phyloP scores from a whole-genome alignment of 2,888 invertebrate genomes.

The Stenoptilia bipunctidactyla region DNA sequence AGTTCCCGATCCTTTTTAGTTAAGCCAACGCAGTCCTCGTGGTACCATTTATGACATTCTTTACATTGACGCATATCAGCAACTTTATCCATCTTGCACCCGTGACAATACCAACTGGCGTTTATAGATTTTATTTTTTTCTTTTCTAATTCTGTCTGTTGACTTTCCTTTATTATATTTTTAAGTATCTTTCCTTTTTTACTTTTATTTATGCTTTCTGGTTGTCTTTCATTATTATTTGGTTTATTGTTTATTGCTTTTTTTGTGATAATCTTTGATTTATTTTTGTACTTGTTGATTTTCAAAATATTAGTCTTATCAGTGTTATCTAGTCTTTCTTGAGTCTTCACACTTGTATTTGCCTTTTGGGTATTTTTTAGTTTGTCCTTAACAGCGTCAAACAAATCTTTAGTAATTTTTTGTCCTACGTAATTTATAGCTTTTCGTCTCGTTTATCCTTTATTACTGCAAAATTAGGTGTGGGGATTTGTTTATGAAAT shows the following conservation, averaged over 20 bases:
- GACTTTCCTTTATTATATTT: not conserved
- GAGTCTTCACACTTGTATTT: not conserved
- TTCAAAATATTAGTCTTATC: not conserved
- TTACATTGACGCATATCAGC: conserved; percentile 7
- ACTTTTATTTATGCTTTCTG: not conserved
- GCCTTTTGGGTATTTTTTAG: not conserved
- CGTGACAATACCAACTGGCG: conserved; percentile 7
- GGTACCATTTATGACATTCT: conserved; percentile 8
- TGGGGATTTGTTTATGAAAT: conserved; percentile 9
- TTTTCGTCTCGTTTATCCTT: conserved; percentile 9
- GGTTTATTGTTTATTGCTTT: too few species aligned
- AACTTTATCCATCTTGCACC: conserved; percentile 5
- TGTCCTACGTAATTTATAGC: conserved; percentile 10
- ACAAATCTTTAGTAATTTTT: conserved; percentile 11
- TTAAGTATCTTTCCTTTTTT: not conserved
- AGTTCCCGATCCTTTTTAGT: conserved; percentile 4
- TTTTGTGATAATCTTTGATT: not conserved
- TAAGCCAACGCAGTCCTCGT: conserved; percentile 10
- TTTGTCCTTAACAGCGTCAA: conserved; percentile 8
- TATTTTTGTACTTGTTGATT: too few species aligned
- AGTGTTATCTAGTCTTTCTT: not conserved
- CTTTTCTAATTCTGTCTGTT: not conserved
- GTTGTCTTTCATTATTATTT: too few species aligned
- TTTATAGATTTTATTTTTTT: not conserved
- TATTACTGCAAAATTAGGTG: conserved; percentile 7